These are phyloP conservation scores for Connochaetes taurinus DNA, from an alignment of 2,113 vertebrate genomes.

Conservation along the genomic window DNA sequence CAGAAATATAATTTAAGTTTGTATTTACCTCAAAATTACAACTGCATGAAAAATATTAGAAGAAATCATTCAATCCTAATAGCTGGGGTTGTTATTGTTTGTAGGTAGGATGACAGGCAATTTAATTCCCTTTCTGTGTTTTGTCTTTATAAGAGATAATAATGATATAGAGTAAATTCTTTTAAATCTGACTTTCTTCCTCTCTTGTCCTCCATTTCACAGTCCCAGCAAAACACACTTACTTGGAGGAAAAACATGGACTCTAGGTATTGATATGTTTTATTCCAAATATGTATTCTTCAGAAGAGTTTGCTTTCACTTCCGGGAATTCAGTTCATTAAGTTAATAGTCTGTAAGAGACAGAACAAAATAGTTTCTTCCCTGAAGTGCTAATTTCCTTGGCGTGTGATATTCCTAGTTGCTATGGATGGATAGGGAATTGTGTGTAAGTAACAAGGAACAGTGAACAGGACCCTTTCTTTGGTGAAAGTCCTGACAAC, in stretches of 20 bases:
- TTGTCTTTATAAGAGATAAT: neutral
- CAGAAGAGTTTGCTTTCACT: neutral
- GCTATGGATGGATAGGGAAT: neutral
- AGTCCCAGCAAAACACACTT: neutral
- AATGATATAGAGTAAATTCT: neutral
- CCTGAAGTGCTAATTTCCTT: neutral
- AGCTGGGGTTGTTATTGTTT: neutral
- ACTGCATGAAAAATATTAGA: neutral
- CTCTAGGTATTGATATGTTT: neutral
- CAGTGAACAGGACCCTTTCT: neutral
- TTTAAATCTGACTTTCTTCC: neutral
- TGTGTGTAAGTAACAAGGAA: neutral
- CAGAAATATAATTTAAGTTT: neutral
- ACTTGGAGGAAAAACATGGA: neutral
- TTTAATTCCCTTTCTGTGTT: neutral
- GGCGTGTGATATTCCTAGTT: neutral
- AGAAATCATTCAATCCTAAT: neutral
- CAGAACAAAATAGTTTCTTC: neutral
- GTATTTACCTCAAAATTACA: neutral
- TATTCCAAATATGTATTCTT: neutral
- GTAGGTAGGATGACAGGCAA: neutral
- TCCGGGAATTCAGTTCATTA: neutral
- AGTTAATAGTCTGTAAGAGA: neutral
- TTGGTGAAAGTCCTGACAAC: neutral
- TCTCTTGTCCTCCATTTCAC: neutral